A percentile compares a stretch with the other conserved stretches of the same genome.
phyloP scores from a whole-genome alignment of 2,113 vertebrate genomes.

The Castor canadensis region DNA sequence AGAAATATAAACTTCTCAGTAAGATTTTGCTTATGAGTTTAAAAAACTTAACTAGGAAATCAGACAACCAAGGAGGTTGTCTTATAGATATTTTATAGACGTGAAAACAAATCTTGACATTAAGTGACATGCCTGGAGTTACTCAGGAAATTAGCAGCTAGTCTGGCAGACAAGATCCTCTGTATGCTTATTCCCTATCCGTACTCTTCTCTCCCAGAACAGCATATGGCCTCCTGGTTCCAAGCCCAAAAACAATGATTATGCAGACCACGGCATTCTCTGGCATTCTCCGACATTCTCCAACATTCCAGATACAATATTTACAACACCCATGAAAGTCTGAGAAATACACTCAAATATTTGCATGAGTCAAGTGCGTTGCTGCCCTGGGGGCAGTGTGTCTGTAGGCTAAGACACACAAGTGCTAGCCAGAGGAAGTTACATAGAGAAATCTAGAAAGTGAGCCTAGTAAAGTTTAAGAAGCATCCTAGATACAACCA shows the following conservation, averaged over 20 bases:
- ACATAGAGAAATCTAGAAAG: slow-evolving; percentile 11
- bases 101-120: slow-evolving; percentile 41
- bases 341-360: slow-evolving; percentile 69
- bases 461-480: not conserved
- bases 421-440: not conserved
- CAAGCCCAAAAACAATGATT: slow-evolving; percentile 50
- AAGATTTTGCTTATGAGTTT: slow-evolving; percentile 50
- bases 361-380: slow-evolving; percentile 1
- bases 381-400: not conserved
- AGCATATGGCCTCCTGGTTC: slow-evolving; percentile 51
- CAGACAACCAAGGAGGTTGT: slow-evolving; percentile 13
- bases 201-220: not conserved
- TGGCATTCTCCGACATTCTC: slow-evolving; percentile 45
- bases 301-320: slow-evolving; percentile 61
- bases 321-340: slow-evolving; percentile 61
- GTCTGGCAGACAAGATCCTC: slow-evolving; percentile 4
- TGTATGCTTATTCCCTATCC: not conserved
- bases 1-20: slow-evolving; percentile 11
- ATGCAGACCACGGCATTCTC: slow-evolving; percentile 19
- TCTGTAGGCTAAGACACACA: not conserved
- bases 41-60: slow-evolving; percentile 39
- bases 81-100: not conserved
- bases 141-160: slow-evolving; percentile 40
- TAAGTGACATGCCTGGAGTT: slow-evolving; percentile 42
- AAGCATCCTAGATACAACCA: not conserved